phyloP scores from a whole-genome alignment of 2,113 vertebrate species.

The Myodes glareolus region DNA sequence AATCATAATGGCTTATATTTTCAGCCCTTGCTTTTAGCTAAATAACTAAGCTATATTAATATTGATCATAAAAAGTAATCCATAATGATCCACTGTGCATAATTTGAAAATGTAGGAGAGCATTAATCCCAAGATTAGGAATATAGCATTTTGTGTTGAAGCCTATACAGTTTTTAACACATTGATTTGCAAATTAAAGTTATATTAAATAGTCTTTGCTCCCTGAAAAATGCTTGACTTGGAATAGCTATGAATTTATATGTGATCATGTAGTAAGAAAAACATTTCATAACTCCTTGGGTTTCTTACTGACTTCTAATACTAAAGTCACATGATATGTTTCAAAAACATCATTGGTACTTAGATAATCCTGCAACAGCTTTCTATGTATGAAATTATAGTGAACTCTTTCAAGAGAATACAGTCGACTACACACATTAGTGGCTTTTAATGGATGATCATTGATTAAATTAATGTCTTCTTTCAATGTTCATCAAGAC shows the following conservation, averaged over 20 bases:
- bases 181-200: constrained; percentile 2
- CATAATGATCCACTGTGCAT: constrained; percentile 21
- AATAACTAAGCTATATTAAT: not conserved
- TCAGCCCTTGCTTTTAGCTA: constrained; percentile 3
- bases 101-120: not conserved
- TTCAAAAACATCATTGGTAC: not conserved
- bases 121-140: not conserved
- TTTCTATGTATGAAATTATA: not conserved
- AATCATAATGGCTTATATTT: not conserved
- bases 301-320: not conserved
- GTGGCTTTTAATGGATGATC: constrained; percentile 17
- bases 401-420: constrained; percentile 28
- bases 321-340: not conserved
- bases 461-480: constrained; percentile 42
- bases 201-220: not conserved
- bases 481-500: not conserved
- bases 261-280: not conserved
- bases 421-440: not conserved
- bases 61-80: constrained; percentile 6
- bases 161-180: not conserved
- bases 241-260: not conserved
- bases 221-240: not conserved
- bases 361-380: not conserved
- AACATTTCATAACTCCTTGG: not conserved
- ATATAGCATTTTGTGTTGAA: not conserved